Evolutionary conservation across 2,888 invertebrate species (phyloP).

Genomic region (Drosophila monieri): DNA sequence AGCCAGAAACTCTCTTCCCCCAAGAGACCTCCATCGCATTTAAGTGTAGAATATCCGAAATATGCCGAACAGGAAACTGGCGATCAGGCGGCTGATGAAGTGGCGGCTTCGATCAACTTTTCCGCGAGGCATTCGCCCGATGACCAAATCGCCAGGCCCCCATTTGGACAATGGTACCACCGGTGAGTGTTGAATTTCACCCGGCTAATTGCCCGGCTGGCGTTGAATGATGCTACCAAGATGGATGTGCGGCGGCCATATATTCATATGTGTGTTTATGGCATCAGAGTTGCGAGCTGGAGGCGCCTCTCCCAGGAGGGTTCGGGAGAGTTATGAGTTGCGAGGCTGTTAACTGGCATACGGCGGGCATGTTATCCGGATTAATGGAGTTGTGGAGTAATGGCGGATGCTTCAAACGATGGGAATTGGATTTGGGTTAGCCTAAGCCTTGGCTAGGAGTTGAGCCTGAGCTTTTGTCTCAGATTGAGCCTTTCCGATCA

Average conservation of each 20-base stretch:
- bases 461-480: background rate
- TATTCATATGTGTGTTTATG: conserved; percentile 34
- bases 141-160: conserved; percentile 61
- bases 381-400: conserved; percentile 44
- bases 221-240: conserved; percentile 58
- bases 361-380: conserved; percentile 57
- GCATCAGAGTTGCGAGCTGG: conserved; percentile 43
- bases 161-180: conserved; percentile 70
- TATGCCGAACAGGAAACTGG: conserved; percentile 25
- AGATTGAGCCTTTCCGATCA: conserved; percentile 8
- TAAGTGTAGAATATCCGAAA: conserved; percentile 25
- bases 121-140: conserved; percentile 54
- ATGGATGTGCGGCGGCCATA: conserved; percentile 53
- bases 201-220: conserved; percentile 64
- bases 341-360: conserved; percentile 67
- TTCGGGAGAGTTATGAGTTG: conserved; percentile 31
- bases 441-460: background rate
- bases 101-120: conserved; percentile 49
- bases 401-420: conserved; percentile 54
- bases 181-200: conserved; percentile 74
- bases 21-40: conserved; percentile 1
- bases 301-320: conserved; percentile 63
- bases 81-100: conserved; percentile 2
- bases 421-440: conserved; percentile 53
- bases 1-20: background rate